Evolutionary conservation across 2,888 invertebrate species (phyloP).

Genomic region (Stenoptilia bipunctidactyla): DNA sequence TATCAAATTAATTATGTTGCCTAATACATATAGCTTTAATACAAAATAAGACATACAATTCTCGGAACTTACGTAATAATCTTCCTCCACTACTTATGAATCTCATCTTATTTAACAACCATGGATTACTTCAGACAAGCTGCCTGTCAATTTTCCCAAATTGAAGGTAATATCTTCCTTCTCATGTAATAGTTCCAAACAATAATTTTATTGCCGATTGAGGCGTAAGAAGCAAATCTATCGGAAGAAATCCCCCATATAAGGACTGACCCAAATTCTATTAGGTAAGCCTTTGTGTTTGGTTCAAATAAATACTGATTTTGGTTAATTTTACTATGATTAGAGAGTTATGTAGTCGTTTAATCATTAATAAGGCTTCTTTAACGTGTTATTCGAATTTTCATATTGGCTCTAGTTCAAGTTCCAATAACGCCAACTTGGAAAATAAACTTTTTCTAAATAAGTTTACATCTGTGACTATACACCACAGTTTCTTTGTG

Average conservation of each 20-base stretch:
- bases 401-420: too few relatives aligned
- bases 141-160: not conserved
- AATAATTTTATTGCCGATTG: constrained; percentile 41
- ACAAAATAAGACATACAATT: too few relatives aligned
- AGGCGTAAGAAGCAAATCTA: constrained; percentile 48
- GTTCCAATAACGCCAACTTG: too few relatives aligned
- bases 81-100: not conserved
- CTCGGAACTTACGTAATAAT: not conserved
- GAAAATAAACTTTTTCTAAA: too few relatives aligned
- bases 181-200: constrained; percentile 13
- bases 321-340: too few relatives aligned
- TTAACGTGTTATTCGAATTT: too few relatives aligned
- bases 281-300: not conserved
- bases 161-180: not conserved
- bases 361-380: too few relatives aligned
- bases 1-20: too few relatives aligned
- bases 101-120: not conserved
- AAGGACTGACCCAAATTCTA: constrained; percentile 42
- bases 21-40: too few relatives aligned
- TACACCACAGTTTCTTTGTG: too few relatives aligned
- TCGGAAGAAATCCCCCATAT: constrained; percentile 43
- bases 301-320: not conserved
- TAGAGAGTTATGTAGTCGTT: too few relatives aligned
- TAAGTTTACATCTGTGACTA: too few relatives aligned
- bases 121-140: not conserved